phyloP scores from a whole-genome alignment of 2,113 vertebrate species.

The Erythrocebus patas region DNA sequence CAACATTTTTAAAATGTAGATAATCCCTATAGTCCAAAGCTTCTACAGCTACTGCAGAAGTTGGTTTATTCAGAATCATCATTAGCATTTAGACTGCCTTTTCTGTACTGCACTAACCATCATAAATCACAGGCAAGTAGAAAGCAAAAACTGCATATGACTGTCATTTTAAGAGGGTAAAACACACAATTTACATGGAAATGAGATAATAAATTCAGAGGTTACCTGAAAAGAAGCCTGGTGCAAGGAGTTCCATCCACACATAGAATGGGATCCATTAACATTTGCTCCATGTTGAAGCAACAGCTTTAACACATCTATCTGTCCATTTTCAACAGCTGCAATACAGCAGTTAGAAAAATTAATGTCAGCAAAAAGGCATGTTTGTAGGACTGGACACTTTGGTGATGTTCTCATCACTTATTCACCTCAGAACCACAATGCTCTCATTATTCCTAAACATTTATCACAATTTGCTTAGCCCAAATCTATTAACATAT shows the following conservation, averaged over 20 bases:
- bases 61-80: slow-evolving; percentile 61
- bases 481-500: not conserved
- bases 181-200: slow-evolving; percentile 66
- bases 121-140: slow-evolving; percentile 64
- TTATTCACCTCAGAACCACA: not conserved
- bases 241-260: slow-evolving; percentile 95
- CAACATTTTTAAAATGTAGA: slow-evolving; percentile 65
- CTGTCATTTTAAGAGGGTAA: slow-evolving; percentile 55
- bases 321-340: slow-evolving; percentile 88
- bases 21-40: slow-evolving; percentile 58
- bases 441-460: not conserved
- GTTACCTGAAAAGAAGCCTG: slow-evolving; percentile 91
- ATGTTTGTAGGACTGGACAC: slow-evolving; percentile 35
- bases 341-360: slow-evolving; percentile 49
- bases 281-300: slow-evolving; percentile 87
- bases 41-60: slow-evolving; percentile 3
- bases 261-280: slow-evolving; percentile 88
- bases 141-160: slow-evolving; percentile 55
- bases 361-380: not conserved
- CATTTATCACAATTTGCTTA: slow-evolving; percentile 32
- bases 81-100: slow-evolving; percentile 79
- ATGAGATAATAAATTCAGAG: slow-evolving; percentile 57
- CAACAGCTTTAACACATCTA: slow-evolving; percentile 85
- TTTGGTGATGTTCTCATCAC: not conserved
- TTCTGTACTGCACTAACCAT: slow-evolving; percentile 49